phyloP scores from a whole-genome alignment of 2,797 vertebrate species.

The Taenioides sp. region DNA sequence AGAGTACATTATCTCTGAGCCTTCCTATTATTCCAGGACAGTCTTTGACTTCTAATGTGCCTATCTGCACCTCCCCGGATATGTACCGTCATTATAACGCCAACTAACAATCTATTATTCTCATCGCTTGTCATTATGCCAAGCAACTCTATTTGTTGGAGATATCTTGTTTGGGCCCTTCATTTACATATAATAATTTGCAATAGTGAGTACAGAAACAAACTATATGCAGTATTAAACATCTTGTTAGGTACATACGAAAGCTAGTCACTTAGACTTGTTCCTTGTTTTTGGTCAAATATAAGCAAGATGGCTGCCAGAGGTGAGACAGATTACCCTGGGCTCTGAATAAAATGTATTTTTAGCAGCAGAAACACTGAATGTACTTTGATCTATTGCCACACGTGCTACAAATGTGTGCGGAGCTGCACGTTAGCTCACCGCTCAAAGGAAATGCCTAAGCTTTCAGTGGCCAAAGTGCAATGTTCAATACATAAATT shows the following conservation, averaged over 20 bases:
- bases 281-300: constrained; percentile 33
- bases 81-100: constrained; percentile 64
- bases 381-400: constrained; percentile 52
- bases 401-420: constrained; percentile 42
- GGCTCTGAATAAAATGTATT: constrained; percentile 59
- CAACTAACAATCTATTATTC: constrained; percentile 73
- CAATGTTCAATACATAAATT: constrained; percentile 44
- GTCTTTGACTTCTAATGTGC: constrained; percentile 78
- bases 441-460: constrained; percentile 72
- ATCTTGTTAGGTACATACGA: constrained; percentile 10
- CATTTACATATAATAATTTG: constrained; percentile 57
- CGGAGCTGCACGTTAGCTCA: constrained; percentile 69
- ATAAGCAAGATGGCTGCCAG: constrained; percentile 58
- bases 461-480: constrained; percentile 52
- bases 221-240: constrained; percentile 9
- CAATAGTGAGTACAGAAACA: constrained; percentile 22
- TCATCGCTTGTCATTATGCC: constrained; percentile 61
- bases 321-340: constrained; percentile 60
- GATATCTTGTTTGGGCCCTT: constrained; percentile 58
- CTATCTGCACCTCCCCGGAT: constrained; percentile 69
- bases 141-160: constrained; percentile 63
- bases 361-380: constrained; percentile 48
- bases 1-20: constrained; percentile 79
- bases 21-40: constrained; percentile 74
- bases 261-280: constrained; percentile 36